These are phyloP conservation scores for human (Homo sapiens) DNA, from an alignment of 2,113 vertebrate genomes.

Conservation along the genomic window DNA sequence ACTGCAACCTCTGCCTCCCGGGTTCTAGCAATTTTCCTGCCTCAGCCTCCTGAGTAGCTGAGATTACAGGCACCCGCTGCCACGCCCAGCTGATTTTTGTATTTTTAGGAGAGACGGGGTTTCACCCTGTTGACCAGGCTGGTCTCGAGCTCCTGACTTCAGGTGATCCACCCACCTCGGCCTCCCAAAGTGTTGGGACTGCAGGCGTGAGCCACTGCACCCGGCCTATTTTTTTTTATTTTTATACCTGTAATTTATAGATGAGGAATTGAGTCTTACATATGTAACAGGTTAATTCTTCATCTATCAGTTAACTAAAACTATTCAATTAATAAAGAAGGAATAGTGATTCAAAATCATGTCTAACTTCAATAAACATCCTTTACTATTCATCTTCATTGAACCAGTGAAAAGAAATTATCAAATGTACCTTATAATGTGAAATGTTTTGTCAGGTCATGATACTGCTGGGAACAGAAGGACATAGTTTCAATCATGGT, in stretches of 20 bases:
- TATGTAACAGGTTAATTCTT: neutral
- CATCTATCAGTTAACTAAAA: neutral
- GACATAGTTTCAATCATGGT: neutral
- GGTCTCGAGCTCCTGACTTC: no score
- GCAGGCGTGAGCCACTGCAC: no score
- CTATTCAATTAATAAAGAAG: neutral
- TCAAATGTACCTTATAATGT: neutral
- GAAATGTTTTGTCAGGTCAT: slow-evolving; percentile 18
- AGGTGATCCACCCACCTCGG: no score
- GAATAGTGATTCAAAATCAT: neutral
- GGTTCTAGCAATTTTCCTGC: no score
- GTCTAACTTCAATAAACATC: neutral
- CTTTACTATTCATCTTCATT: neutral
- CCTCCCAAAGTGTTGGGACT: no score
- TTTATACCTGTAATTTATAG: neutral
- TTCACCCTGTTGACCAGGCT: no score
- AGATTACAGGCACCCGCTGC: no score
- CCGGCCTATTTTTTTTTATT: rapidly evolving
- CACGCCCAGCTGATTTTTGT: no score
- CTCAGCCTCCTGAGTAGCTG: no score
- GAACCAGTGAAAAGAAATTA: slow-evolving; percentile 5
- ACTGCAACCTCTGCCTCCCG: no score
- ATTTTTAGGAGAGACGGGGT: no score
- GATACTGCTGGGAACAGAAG: neutral
- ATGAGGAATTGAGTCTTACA: neutral